Percentiles rank a stretch among this genome's conserved stretches.
Conservation (phyloP, 2,888 invertebrate genomes). For the Tetheella fluctuosa region DNA sequence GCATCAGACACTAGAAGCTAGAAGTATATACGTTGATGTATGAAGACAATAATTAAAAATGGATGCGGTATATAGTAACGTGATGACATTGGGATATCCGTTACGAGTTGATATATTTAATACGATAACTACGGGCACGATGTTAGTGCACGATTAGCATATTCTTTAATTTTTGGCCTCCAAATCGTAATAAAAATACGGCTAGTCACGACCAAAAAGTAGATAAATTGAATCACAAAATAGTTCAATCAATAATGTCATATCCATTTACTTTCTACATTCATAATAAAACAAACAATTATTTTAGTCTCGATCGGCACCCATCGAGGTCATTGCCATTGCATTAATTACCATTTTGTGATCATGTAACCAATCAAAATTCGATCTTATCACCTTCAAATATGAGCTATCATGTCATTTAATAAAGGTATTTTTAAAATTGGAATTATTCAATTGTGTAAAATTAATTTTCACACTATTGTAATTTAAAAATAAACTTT, state of each 20-base stretch:
- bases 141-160: background rate
- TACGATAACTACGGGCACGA: no score
- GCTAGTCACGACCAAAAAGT: background rate
- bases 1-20: no score
- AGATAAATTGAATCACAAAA: background rate
- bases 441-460: background rate
- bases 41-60: background rate
- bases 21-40: background rate
- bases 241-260: conserved; percentile 19
- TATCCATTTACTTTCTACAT: conserved; percentile 24
- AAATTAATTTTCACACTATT: background rate
- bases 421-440: background rate
- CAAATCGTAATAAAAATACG: background rate
- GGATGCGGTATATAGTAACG: background rate
- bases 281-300: conserved; percentile 16
- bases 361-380: background rate
- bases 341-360: conserved; percentile 10
- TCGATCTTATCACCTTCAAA: background rate
- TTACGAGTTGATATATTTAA: no score
- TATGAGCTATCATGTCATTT: background rate
- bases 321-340: conserved; percentile 44
- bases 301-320: conserved; percentile 29
- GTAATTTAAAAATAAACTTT: background rate
- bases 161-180: background rate
- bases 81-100: no score